Conservation (phyloP, 2,113 vertebrate species). For the Cygnus buccinator region DNA sequence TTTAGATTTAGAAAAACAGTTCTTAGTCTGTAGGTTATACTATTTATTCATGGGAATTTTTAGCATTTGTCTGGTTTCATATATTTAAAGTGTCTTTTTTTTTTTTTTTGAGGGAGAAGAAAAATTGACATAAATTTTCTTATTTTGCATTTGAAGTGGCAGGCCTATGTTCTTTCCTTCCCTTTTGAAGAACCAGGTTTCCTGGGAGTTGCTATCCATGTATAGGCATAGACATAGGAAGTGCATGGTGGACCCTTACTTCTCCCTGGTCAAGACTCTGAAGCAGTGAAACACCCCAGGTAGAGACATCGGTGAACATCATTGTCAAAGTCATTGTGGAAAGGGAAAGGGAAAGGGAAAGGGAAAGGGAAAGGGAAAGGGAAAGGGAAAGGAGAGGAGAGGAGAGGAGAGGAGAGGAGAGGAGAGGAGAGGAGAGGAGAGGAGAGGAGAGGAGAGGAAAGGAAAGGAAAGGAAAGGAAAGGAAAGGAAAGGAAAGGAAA, state of each 20-base stretch:
- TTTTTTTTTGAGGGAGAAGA: not conserved
- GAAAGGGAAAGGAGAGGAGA: too few relatives aligned
- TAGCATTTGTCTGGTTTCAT: not conserved
- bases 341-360: not conserved
- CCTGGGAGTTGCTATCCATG: not conserved
- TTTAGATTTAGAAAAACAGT: not conserved
- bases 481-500: not conserved
- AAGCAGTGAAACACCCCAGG: not conserved
- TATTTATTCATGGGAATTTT: not conserved
- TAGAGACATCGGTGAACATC: not conserved
- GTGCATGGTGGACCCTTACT: rapidly evolving
- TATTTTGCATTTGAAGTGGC: not conserved
- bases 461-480: not conserved
- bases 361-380: too few relatives aligned
- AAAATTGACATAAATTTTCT: not conserved
- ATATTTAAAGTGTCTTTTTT: not conserved
- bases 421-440: too few relatives aligned
- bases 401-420: too few relatives aligned
- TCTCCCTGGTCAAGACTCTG: not conserved
- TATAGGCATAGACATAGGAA: rapidly evolving
- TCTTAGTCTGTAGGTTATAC: not conserved
- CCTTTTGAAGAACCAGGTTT: not conserved
- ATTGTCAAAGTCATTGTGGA: not conserved
- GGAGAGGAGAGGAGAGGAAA: too few relatives aligned
- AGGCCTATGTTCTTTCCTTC: not conserved